phyloP scores from a whole-genome alignment of 2,797 vertebrate genomes.

The Neosalanx taihuensis region DNA sequence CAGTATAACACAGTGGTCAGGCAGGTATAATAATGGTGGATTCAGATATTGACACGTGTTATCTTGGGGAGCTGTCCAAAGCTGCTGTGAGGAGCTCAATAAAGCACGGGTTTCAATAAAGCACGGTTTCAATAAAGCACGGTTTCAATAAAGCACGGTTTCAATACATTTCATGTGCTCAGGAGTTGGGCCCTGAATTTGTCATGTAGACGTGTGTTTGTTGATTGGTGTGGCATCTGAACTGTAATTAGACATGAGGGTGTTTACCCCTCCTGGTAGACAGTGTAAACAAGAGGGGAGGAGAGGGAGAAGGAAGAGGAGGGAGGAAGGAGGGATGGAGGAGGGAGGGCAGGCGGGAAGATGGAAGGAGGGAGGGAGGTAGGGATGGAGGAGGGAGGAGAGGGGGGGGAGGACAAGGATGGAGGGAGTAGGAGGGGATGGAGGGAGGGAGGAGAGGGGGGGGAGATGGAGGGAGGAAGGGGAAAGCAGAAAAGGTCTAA shows the following conservation, averaged over 20 bases:
- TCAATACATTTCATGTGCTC: neutral
- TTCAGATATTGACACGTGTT: conserved; percentile 2
- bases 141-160: neutral
- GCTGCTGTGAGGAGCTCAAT: neutral
- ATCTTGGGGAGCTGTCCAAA: neutral
- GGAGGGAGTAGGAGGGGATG: too few species aligned
- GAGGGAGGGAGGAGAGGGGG: too few species aligned
- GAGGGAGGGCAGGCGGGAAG: too few species aligned
- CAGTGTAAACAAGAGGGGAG: conserved; percentile 18
- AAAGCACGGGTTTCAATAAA: neutral
- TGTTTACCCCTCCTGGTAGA: conserved; percentile 3
- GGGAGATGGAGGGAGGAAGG: too few species aligned
- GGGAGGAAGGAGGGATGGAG: too few species aligned
- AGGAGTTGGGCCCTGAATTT: neutral
- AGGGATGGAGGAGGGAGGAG: too few species aligned
- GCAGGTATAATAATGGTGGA: neutral
- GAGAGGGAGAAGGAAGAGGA: too few species aligned
- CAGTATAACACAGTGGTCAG: neutral
- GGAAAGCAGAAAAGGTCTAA: neutral
- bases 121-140: neutral
- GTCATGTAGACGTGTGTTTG: neutral
- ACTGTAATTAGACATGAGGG: conserved; percentile 15
- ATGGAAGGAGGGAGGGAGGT: too few species aligned
- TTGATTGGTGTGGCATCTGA: conserved; percentile 9
- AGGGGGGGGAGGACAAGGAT: too few species aligned